Percentiles rank a stretch among this genome's conserved stretches.
Conservation (phyloP, 53 echinoderm and acorn worm genomes). For the Paracentrotus lividus region DNA sequence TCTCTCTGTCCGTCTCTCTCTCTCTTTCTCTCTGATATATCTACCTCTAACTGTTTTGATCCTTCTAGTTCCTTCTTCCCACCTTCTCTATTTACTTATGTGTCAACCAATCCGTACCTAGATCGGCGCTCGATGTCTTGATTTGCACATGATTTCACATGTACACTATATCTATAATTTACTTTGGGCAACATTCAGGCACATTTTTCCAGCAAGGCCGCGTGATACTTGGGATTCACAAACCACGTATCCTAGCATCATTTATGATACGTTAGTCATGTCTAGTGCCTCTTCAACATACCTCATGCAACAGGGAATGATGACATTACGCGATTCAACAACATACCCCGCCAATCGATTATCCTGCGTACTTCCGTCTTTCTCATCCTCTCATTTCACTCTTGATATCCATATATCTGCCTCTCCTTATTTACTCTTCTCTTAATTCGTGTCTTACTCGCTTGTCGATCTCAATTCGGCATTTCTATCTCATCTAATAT, state of each 20-base stretch:
- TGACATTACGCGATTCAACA: neutral
- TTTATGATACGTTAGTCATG: neutral
- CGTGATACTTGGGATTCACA: neutral
- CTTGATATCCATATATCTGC: neutral
- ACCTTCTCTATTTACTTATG: neutral
- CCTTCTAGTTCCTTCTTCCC: neutral
- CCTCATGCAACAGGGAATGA: neutral
- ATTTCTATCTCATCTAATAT: too few relatives aligned
- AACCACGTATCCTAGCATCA: neutral
- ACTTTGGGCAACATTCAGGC: neutral
- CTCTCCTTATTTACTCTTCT: neutral
- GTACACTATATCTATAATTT: neutral
- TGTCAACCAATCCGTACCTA: neutral
- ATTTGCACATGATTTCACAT: too few relatives aligned
- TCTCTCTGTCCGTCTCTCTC: too few relatives aligned
- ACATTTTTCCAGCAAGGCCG: neutral
- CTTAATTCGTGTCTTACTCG: constrained; percentile 8
- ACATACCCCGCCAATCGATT: neutral
- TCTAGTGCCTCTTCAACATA: neutral
- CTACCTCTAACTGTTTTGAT: neutral
- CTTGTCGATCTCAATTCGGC: too few relatives aligned
- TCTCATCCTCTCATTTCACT: neutral
- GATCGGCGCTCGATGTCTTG: too few relatives aligned
- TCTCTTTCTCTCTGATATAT: too few relatives aligned
- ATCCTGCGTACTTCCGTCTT: neutral